Percentiles rank a stretch among this genome's conserved stretches.
These are phyloP conservation scores for Pseudochromis fuscus DNA, from an alignment of 2,797 vertebrate genomes.

Conservation along the genomic window DNA sequence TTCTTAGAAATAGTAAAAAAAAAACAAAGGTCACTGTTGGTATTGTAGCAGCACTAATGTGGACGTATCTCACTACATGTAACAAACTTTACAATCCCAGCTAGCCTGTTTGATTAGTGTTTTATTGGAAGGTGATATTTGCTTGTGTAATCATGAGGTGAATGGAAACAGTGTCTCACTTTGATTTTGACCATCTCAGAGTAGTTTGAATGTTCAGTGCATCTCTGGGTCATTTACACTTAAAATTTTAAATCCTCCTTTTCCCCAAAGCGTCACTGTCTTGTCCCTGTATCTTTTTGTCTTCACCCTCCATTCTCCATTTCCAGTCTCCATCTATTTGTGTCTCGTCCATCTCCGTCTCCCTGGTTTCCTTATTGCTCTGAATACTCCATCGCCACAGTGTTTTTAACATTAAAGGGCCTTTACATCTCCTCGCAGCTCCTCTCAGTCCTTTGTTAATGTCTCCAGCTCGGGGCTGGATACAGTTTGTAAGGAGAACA, in stretches of 20 bases:
- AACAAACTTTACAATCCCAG: not conserved
- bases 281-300: constrained; percentile 10
- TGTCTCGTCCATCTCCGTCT: constrained; percentile 4
- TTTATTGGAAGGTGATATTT: not conserved
- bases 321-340: not conserved
- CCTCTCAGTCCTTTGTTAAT: not conserved
- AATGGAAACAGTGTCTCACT: constrained; percentile 4
- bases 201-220: constrained; percentile 9
- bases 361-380: constrained; percentile 6
- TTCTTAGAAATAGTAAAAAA: not conserved
- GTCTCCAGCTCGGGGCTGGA: not conserved
- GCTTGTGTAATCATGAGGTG: not conserved
- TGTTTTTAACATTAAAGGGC: not conserved
- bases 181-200: not conserved
- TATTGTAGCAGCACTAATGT: not conserved
- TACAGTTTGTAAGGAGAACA: constrained; percentile 20
- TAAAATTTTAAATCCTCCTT: not conserved
- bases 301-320: not conserved
- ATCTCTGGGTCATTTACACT: not conserved
- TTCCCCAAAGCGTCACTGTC: not conserved
- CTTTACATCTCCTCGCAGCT: constrained; percentile 11
- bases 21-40: not conserved
- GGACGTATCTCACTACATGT: not conserved
- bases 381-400: constrained; percentile 12
- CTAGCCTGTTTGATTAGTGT: not conserved